A percentile compares a stretch with the other conserved stretches of the same genome.
phyloP scores from a whole-genome alignment of 1,140 invertebrate species.

The Dinoponera quadriceps region DNA sequence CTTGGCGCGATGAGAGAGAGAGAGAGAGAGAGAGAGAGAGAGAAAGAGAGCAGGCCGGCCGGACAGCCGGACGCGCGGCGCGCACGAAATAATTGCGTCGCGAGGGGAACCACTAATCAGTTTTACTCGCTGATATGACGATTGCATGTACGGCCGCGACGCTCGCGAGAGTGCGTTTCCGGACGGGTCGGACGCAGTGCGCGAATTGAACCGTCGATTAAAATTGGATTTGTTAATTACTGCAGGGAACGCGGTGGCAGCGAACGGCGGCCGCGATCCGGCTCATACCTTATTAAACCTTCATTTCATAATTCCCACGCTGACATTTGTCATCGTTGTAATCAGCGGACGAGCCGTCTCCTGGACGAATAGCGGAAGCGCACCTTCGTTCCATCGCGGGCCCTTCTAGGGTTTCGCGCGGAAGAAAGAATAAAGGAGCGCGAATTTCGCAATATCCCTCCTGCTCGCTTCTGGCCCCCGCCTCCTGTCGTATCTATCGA shows the following conservation, averaged over 20 bases:
- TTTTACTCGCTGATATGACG: conserved; percentile 65
- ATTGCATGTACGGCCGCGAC: conserved; percentile 31
- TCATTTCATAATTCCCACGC: conserved; percentile 78
- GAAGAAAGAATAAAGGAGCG: not conserved
- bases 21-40: not conserved
- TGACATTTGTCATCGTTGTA: conserved; percentile 76
- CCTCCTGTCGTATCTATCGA: not conserved
- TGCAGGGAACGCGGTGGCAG: conserved; percentile 61
- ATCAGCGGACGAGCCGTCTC: conserved; percentile 66
- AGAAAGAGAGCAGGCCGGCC: conserved; percentile 39
- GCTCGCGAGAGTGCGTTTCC: conserved; percentile 29
- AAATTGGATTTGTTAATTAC: conserved; percentile 84
- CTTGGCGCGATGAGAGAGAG: conserved; percentile 13
- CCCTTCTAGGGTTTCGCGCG: not conserved
- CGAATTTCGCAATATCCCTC: conserved; percentile 13
- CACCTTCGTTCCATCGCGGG: not conserved
- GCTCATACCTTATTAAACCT: conserved; percentile 81
- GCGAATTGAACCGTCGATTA: conserved; percentile 78
- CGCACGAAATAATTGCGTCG: conserved; percentile 74
- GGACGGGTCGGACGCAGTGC: conserved; percentile 38
- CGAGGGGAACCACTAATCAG: conserved; percentile 70
- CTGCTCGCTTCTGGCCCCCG: not conserved
- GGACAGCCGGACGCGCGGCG: conserved; percentile 14
- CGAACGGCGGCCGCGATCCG: conserved; percentile 54
- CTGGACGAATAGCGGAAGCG: conserved; percentile 3